Evolutionary conservation across 2,797 vertebrate genomes (phyloP), one percentile per base, ranked within the genome.

Genomic region (Rallus crepitans): DNA sequence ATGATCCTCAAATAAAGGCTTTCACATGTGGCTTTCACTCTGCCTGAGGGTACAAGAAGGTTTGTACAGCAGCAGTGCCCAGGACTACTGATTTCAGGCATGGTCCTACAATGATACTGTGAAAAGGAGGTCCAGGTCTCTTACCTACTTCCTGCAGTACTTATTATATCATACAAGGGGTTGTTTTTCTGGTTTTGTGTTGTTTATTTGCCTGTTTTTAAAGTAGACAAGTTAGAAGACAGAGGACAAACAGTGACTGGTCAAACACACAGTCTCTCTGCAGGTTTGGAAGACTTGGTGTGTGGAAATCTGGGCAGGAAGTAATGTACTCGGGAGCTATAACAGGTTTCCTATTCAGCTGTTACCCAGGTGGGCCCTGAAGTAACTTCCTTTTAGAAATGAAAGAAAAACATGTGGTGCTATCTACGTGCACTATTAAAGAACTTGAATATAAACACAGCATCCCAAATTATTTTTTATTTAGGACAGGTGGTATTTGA

Each of bases 321-420:
- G 86, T 7, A 60, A 79, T 11, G 53, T 76, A 59, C 87, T 94
- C 76, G 42, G 52, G 45, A 90, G 73, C 42, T 30, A 27, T 35
- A 88, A 76, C 23, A 95, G 70, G 71, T 92, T 97, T 97, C 92
- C 96, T 95, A 89, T 82, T 93, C 94, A 95, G 88, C 93, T 96
- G 95, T 66, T 96, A 57, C 64, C 88, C 96, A 96, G 96, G 96
- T 96, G 95, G 86, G 53, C 56, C 42, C 59, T 77, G 80, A 90
- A 96, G 66, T 86, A 96, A 95, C 93, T 96, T 97, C 95, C 95
- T 95, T 95, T 93, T 33, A 92, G 78, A 77, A 88, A 91, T 69
- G 30, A 90, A 94, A 93, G 83, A 94, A 94, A 94, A 92, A 65
- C 92, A 93, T 53, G 66, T 90, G 92, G 68, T 78, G 60, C 5